Evolutionary conservation across 2,888 invertebrate genomes (phyloP).

Genomic region (Alcis repandata): DNA sequence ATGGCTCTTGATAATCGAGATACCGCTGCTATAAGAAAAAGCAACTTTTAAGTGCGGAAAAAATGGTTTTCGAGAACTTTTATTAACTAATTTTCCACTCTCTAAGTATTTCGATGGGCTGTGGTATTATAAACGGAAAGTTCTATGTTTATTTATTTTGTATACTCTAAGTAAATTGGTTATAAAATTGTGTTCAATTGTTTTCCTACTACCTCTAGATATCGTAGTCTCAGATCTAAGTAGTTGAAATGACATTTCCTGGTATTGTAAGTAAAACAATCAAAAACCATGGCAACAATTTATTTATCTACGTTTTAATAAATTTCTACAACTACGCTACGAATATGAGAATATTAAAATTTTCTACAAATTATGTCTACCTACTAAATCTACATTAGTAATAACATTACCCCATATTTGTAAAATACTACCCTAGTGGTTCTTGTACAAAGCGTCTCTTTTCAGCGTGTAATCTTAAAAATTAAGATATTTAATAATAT

Average conservation of each 20-base stretch:
- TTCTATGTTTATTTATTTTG: background rate
- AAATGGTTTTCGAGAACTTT: conserved; percentile 53
- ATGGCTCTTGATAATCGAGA: conserved; percentile 58
- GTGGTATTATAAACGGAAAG: conserved; percentile 41
- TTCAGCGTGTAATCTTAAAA: conserved; percentile 33
- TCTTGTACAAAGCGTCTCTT: conserved; percentile 40
- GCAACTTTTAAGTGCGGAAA: conserved; percentile 43
- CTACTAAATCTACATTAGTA: conserved; percentile 38
- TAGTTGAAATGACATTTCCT: background rate
- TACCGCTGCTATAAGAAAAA: conserved; percentile 51
- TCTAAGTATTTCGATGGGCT: conserved; percentile 40
- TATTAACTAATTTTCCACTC: conserved; percentile 57
- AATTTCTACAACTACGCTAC: conserved; percentile 43
- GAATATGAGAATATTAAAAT: conserved; percentile 48
- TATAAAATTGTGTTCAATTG: background rate
- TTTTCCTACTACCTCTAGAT: too few relatives aligned
- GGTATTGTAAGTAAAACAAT: conserved; percentile 45
- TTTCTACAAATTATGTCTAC: conserved; percentile 53
- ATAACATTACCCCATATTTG: conserved; percentile 20
- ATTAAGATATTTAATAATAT: background rate
- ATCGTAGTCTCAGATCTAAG: too few relatives aligned
- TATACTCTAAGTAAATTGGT: conserved; percentile 12
- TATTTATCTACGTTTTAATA: conserved; percentile 63
- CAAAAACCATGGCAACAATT: conserved; percentile 66
- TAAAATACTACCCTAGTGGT: conserved; percentile 25